Percentiles rank a stretch among this genome's conserved stretches.
Evolutionary conservation across 2,113 vertebrate genomes (phyloP).

Genomic region (Falco punctatus): DNA sequence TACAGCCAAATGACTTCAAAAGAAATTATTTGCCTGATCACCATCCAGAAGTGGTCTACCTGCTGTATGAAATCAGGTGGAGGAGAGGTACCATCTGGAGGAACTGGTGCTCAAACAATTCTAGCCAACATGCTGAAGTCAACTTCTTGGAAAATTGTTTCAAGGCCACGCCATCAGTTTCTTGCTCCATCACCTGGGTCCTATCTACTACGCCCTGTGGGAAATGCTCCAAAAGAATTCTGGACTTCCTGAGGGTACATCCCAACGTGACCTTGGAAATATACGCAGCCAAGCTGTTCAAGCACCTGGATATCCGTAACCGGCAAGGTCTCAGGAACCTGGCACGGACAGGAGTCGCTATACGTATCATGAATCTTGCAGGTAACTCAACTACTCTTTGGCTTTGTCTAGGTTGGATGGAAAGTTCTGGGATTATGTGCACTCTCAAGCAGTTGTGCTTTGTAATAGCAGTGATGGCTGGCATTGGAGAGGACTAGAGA

Average conservation of each 20-base stretch:
- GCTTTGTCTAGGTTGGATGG: neutral
- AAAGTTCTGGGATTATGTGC: neutral
- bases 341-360: neutral
- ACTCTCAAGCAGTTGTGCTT: neutral
- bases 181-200: constrained; percentile 68
- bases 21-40: neutral
- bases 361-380: constrained; percentile 41
- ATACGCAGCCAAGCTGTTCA: constrained; percentile 34
- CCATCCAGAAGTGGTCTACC: neutral
- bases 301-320: neutral
- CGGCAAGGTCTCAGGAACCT: constrained; percentile 49
- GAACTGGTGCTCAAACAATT: constrained; percentile 2
- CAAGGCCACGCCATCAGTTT: neutral
- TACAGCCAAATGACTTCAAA: constrained; percentile 47
- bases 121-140: constrained; percentile 25
- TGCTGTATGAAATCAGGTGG: constrained; percentile 71
- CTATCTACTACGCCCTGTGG: constrained; percentile 69
- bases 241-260: constrained; percentile 36
- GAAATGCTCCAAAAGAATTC: constrained; percentile 31
- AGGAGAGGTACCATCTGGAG: neutral
- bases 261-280: constrained; percentile 56
- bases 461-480: neutral
- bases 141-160: constrained; percentile 65
- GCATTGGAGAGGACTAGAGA: neutral
- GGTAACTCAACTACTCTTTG: constrained; percentile 35